Percentiles rank a stretch among this genome's conserved stretches.
These are phyloP conservation scores for Chironomus striatipennis DNA, from an alignment of 1,140 invertebrate genomes.

Conservation along the genomic window DNA sequence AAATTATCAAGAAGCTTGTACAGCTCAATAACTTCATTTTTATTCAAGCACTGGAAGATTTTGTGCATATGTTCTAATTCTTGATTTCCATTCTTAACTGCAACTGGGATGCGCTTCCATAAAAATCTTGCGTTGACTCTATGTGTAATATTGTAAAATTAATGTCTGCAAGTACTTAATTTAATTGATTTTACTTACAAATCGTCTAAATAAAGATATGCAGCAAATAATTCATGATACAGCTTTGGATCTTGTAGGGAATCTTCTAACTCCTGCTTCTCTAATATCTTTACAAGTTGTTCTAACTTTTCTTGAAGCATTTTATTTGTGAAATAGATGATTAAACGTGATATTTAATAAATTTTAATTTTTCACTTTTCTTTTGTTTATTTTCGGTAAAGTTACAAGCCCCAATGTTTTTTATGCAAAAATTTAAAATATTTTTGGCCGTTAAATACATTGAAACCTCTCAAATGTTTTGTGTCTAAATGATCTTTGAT, in stretches of 20 bases:
- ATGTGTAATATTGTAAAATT: neutral
- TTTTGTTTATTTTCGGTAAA: no score
- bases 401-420: no score
- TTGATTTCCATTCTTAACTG: slow-evolving; percentile 25
- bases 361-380: no score
- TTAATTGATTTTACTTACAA: slow-evolving; percentile 22
- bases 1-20: slow-evolving; percentile 24
- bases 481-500: no score
- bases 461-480: no score
- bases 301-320: slow-evolving; percentile 25
- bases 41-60: slow-evolving; percentile 18
- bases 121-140: slow-evolving; percentile 25
- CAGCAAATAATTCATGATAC: slow-evolving; percentile 25
- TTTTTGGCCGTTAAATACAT: no score
- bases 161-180: neutral
- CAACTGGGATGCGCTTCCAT: slow-evolving; percentile 25
- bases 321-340: neutral
- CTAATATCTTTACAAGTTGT: slow-evolving; percentile 25
- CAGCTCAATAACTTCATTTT: slow-evolving; percentile 24
- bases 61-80: slow-evolving; percentile 25
- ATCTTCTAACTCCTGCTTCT: slow-evolving; percentile 26
- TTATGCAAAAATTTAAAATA: no score
- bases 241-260: slow-evolving; percentile 25
- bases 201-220: slow-evolving; percentile 25
- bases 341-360: no score